Conservation (phyloP, 2,113 vertebrate species). For the Marcusenius ussheri region DNA sequence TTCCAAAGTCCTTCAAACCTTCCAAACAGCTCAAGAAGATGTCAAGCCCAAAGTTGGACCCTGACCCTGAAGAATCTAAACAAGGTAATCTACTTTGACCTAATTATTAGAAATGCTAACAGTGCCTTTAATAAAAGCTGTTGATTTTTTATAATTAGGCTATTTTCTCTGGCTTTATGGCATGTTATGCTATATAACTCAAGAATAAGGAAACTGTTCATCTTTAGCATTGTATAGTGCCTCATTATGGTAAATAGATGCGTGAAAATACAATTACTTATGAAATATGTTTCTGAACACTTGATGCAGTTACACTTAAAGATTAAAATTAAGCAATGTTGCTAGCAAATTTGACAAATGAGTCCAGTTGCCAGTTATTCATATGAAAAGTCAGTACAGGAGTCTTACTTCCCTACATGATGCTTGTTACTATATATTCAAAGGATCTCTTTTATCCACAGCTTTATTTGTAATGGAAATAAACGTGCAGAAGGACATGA, state of each 20-base stretch:
- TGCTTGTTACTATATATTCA: neutral
- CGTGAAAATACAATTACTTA: neutral
- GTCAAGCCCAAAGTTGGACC: constrained; percentile 37
- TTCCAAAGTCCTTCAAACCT: constrained; percentile 62
- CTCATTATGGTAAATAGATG: neutral
- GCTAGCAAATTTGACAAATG: neutral
- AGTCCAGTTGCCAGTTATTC: neutral
- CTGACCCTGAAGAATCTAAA: constrained; percentile 62
- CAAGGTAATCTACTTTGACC: constrained; percentile 61
- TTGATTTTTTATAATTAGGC: neutral
- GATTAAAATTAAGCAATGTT: neutral
- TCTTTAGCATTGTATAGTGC: neutral
- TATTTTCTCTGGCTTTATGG: neutral
- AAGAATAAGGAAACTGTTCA: neutral
- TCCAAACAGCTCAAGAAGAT: constrained; percentile 51
- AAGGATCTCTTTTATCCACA: constrained; percentile 51
- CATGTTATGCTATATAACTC: neutral
- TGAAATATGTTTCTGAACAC: neutral
- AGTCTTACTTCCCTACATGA: neutral
- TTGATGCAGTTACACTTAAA: neutral
- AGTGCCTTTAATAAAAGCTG: neutral
- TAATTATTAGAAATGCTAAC: neutral
- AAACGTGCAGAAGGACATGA: constrained; percentile 81
- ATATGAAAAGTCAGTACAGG: neutral
- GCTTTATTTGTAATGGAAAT: constrained; percentile 91